Conservation (phyloP, 2,113 vertebrate genomes). For the Eira barbara region DNA sequence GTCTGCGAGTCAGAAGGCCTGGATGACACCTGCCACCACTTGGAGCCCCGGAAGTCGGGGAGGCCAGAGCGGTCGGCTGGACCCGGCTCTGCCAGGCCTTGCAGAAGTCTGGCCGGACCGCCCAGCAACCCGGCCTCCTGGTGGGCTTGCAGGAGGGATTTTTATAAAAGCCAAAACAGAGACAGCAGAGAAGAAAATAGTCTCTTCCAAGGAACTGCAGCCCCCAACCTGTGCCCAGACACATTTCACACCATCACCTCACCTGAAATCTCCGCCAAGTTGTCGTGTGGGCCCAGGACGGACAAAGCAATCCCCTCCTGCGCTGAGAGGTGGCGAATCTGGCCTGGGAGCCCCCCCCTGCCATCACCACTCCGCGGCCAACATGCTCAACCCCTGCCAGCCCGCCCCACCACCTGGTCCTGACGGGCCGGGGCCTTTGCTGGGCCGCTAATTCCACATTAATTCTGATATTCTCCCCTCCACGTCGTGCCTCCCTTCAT, state of each 20-base stretch:
- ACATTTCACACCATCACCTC: not conserved
- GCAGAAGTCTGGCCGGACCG: not conserved
- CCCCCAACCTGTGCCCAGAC: not conserved
- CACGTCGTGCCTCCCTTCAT: not conserved
- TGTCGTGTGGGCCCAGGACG: not conserved
- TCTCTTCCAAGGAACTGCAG: not conserved
- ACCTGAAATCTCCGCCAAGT: not conserved
- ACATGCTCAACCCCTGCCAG: not conserved
- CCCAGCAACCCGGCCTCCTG: not conserved
- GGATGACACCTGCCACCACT: accelerated
- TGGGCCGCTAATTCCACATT: not conserved
- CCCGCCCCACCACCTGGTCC: not conserved
- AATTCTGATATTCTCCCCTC: not conserved
- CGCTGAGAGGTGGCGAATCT: not conserved
- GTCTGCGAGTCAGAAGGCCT: not conserved
- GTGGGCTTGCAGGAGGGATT: not conserved
- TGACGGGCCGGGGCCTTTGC: not conserved
- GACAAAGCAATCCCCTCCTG: not conserved
- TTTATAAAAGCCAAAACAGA: not conserved
- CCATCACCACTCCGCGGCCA: not conserved
- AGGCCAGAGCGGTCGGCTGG: not conserved
- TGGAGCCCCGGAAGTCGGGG: not conserved
- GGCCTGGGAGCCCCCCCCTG: not conserved
- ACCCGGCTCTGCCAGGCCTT: not conserved
- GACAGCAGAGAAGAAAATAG: not conserved